Base-by-base conservation (phyloP, 2,888 invertebrate genomes). In the Lasius platythorax region DNA sequence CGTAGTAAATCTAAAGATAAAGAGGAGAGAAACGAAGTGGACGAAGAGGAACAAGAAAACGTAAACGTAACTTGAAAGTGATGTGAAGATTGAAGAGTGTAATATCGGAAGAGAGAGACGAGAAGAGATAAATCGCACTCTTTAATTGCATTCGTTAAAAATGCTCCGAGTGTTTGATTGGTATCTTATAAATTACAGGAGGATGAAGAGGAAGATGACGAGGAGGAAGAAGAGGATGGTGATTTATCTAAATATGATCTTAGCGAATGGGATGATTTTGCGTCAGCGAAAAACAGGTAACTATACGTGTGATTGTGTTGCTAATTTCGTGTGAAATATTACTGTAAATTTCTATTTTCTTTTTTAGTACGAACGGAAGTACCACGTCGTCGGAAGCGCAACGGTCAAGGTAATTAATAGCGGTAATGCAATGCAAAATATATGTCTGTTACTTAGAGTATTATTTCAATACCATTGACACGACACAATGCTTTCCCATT, bases 181-280 rank as follows among this genome's bases (percentile, higher is more conserved):
- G 2, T 43, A 75, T 50, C 6, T 50, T 8, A 15, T 50, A 63
- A 79, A 72, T 89, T 85, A 56, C 90, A 94, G 37, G 91, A 93
- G 74, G 94, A 95, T 9, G 95, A 95, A 73, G 95, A 95, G 0
- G 95, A 95, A 2, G 96, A 95, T 0, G 96, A 96, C 0, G 96
- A 96, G 8, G 96, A 96, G 70, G 96, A 96, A 0, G 96, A 96
- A 9, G 96, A 96, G 66, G 96, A 96, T 91, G 96, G 95, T 23
- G 96, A 96, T 94, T 94, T 96, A 87, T 96, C 96, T 12, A 96
- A 96, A 90, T 96, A 96, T 88, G 96, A 96, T 94, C 95, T 96
- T 85, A 96, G 96, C 84, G 96, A 96, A 92, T 96, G 96, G 96
- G 96, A 96, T 75, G 95, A 95, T 86, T 93, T 94, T 87, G 93